Percentiles rank a stretch among this genome's conserved stretches.
Conservation (phyloP, 35 echinoderm and acorn worm species). For the Ophiothrix spiculata region DNA sequence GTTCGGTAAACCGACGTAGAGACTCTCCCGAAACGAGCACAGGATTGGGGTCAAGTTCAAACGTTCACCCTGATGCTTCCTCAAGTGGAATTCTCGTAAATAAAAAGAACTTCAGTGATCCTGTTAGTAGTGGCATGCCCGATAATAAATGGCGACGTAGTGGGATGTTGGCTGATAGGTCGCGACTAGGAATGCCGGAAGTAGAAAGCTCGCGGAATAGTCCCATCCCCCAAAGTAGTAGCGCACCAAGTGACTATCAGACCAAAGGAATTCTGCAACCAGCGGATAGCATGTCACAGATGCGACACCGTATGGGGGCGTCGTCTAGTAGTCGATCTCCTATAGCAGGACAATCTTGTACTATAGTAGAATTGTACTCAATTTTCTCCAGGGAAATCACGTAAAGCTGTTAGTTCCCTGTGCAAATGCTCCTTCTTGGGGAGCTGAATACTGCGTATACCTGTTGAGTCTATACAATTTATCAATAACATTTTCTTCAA, state of each 20-base stretch:
- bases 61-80: slow-evolving; percentile 5
- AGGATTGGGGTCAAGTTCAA: slow-evolving; percentile 21
- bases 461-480: too few relatives aligned
- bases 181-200: slow-evolving; percentile 19
- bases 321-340: slow-evolving; percentile 9
- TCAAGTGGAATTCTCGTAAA: slow-evolving; percentile 9
- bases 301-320: slow-evolving; percentile 26
- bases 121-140: slow-evolving; percentile 6
- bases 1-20: slow-evolving; percentile 16
- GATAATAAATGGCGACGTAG: slow-evolving; percentile 29
- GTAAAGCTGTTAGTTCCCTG: too few relatives aligned
- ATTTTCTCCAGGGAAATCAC: too few relatives aligned
- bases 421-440: too few relatives aligned
- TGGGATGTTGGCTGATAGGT: not conserved
- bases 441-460: too few relatives aligned
- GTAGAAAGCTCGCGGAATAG: slow-evolving; percentile 24
- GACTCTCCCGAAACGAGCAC: slow-evolving; percentile 24
- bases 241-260: not conserved
- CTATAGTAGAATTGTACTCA: too few relatives aligned
- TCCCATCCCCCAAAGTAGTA: slow-evolving; percentile 24
- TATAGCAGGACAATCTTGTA: slow-evolving; percentile 18
- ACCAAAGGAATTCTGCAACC: slow-evolving; percentile 1
- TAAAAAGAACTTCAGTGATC: not conserved
- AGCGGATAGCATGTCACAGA: slow-evolving; percentile 36
- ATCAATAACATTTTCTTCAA: too few relatives aligned